These are phyloP conservation scores for Todiramphus chloris DNA, from an alignment of 2,113 vertebrate genomes.

Conservation along the genomic window DNA sequence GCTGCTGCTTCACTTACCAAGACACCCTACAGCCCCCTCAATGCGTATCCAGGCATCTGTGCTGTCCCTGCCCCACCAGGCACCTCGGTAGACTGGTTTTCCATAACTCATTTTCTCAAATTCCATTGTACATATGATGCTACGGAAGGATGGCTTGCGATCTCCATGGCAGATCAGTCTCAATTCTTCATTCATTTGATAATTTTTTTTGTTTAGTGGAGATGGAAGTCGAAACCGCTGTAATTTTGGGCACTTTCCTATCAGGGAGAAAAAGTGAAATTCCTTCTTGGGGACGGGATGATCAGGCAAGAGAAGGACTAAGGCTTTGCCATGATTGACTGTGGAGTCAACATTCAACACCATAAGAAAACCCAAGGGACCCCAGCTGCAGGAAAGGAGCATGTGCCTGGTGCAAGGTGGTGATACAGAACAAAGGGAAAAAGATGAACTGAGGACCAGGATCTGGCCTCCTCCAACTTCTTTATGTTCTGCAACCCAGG, in stretches of 20 bases:
- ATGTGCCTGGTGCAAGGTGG: background rate
- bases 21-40: fast-evolving
- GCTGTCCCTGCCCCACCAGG: background rate
- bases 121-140: background rate
- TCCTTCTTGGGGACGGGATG: background rate
- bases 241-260: background rate
- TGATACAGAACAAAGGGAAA: background rate
- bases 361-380: background rate
- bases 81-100: background rate
- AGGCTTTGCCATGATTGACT: background rate
- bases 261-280: background rate
- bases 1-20: background rate
- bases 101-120: fast-evolving
- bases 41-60: background rate
- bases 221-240: background rate
- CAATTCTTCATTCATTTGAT: background rate
- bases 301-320: background rate
- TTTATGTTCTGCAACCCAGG: background rate
- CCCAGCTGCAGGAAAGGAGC: background rate
- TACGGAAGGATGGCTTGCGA: fast-evolving
- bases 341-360: background rate
- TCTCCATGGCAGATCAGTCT: background rate
- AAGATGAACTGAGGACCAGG: background rate
- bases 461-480: background rate
- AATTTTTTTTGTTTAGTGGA: fast-evolving